Evolutionary conservation across 2,797 vertebrate species (phyloP).

Genomic region (Pipistrellus kuhlii): DNA sequence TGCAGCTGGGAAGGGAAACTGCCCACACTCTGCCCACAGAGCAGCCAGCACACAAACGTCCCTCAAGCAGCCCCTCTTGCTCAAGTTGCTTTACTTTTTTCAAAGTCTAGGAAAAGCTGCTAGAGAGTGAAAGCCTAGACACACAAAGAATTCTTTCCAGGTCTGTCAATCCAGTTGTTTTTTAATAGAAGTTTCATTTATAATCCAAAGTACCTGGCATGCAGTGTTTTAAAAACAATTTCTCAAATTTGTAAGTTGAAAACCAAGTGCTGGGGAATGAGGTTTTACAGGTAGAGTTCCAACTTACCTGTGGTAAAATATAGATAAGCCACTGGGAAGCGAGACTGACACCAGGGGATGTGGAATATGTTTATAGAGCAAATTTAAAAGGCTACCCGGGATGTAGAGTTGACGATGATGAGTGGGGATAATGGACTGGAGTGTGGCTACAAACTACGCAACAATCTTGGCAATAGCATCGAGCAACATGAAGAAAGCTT

Average conservation of each 20-base stretch:
- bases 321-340: background rate
- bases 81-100: background rate
- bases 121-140: background rate
- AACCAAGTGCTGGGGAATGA: slow-evolving; percentile 65
- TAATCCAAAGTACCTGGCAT: background rate
- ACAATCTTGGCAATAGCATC: slow-evolving; percentile 73
- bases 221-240: slow-evolving; percentile 1
- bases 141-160: background rate
- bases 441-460: slow-evolving; percentile 53
- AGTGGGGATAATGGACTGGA: rapidly evolving
- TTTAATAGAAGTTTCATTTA: background rate
- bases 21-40: background rate
- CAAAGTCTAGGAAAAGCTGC: slow-evolving; percentile 8
- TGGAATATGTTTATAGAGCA: background rate
- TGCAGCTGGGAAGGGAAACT: background rate
- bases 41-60: background rate
- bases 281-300: slow-evolving; percentile 62
- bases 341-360: background rate
- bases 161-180: background rate
- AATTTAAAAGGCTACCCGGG: background rate
- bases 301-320: background rate
- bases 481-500: slow-evolving; percentile 79
- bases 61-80: background rate
- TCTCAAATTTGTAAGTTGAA: slow-evolving; percentile 62
- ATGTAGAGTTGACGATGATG: rapidly evolving